These are phyloP conservation scores for Sinella curviseta DNA, from an alignment of 1,140 invertebrate species.

Conservation along the genomic window DNA sequence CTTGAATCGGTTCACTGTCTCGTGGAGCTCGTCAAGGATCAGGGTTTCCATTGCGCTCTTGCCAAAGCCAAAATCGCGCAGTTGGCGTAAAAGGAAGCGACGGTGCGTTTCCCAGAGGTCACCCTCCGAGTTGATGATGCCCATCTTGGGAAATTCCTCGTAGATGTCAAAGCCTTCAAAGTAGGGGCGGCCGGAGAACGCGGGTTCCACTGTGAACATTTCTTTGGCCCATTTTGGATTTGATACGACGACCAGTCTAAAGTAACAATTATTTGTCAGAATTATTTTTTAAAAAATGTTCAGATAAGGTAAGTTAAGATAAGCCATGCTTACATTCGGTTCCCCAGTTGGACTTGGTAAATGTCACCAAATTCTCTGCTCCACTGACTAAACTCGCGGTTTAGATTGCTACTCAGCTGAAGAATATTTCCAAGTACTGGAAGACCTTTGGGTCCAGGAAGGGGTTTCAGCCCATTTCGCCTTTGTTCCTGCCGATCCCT, in stretches of 20 bases:
- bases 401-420: not conserved
- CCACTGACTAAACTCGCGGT: not conserved
- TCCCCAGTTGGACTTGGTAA: not conserved
- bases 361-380: not conserved
- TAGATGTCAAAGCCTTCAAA: constrained; percentile 16
- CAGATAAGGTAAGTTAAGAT: too few relatives aligned
- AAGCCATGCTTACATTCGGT: not conserved
- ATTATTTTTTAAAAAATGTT: not conserved
- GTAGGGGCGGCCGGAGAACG: constrained; percentile 2
- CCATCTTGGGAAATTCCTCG: not conserved
- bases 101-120: constrained; percentile 4
- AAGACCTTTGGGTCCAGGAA: not conserved
- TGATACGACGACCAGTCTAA: constrained; percentile 20
- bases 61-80: constrained; percentile 78
- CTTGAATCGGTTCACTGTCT: constrained; percentile 43
- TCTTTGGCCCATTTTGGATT: constrained; percentile 27
- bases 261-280: not conserved
- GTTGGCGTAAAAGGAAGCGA: constrained; percentile 61
- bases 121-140: not conserved
- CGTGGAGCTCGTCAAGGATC: constrained; percentile 67
- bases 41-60: constrained; percentile 70
- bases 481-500: too few relatives aligned
- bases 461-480: too few relatives aligned
- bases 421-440: not conserved
- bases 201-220: constrained; percentile 15